Evolutionary conservation across 2,797 vertebrate species (phyloP).

Genomic region (Antennarius maculatus): DNA sequence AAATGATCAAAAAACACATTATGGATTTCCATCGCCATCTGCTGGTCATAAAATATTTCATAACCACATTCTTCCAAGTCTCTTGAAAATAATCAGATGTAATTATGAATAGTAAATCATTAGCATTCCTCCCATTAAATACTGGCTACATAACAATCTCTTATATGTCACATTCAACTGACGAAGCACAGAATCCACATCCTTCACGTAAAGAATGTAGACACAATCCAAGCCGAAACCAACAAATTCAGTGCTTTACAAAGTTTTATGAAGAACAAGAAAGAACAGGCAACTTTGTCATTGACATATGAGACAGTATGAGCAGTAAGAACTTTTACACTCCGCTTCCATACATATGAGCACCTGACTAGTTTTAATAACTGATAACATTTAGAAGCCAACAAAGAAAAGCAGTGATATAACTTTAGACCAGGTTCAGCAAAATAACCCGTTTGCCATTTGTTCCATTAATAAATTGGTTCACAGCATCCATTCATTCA

Average conservation of each 20-base stretch:
- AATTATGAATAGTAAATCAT: not conserved
- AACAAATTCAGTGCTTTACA: not conserved
- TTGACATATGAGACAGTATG: not conserved
- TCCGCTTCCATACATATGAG: not conserved
- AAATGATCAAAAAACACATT: not conserved
- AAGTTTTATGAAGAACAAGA: not conserved
- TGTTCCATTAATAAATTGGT: not conserved
- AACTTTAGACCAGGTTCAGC: not conserved
- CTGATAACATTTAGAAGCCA: not conserved
- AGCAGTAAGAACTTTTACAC: not conserved
- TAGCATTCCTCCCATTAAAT: not conserved
- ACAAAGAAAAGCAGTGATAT: not conserved
- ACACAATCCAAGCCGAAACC: not conserved
- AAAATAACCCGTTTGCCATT: not conserved
- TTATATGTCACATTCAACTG: not conserved
- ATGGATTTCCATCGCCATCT: conserved; percentile 69
- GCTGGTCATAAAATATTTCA: conserved; percentile 41
- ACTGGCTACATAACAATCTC: not conserved
- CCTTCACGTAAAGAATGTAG: not conserved
- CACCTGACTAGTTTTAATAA: not conserved
- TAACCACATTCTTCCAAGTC: too few species aligned
- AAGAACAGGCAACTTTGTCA: not conserved
- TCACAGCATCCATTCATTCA: not conserved
- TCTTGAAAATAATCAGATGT: not conserved
- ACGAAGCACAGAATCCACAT: not conserved